phyloP scores from a whole-genome alignment of 2,888 invertebrate genomes.

The Lissocephala sabroskyi region DNA sequence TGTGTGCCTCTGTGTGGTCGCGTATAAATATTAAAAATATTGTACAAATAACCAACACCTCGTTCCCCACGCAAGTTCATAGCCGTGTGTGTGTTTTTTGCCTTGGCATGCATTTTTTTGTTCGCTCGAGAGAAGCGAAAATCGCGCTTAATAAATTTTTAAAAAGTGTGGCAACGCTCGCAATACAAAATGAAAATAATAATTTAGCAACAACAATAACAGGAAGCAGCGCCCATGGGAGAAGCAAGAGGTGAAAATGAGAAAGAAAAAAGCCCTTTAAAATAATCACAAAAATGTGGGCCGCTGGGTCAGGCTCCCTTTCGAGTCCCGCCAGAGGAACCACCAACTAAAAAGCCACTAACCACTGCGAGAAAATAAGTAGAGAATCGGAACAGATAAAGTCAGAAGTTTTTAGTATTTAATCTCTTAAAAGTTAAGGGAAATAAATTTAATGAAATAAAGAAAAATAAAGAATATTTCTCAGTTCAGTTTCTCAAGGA shows the following conservation, averaged over 20 bases:
- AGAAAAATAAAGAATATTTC: too few relatives aligned
- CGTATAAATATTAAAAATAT: constrained; percentile 64
- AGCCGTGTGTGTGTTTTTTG: constrained; percentile 8
- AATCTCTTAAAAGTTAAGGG: too few relatives aligned
- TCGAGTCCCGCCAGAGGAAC: too few relatives aligned
- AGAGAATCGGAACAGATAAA: too few relatives aligned
- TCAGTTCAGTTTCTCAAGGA: too few relatives aligned
- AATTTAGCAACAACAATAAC: constrained; percentile 27
- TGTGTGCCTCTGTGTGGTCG: constrained; percentile 60
- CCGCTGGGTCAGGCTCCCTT: too few relatives aligned
- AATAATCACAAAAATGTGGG: constrained; percentile 54
- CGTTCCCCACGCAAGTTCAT: constrained; percentile 19
- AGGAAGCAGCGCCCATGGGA: constrained; percentile 5
- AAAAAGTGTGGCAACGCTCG: constrained; percentile 50
- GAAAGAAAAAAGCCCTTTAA: constrained; percentile 18
- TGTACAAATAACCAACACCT: constrained; percentile 39
- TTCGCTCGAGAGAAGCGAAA: constrained; percentile 31
- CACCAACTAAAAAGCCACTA: too few relatives aligned
- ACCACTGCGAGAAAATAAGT: too few relatives aligned
- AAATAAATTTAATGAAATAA: too few relatives aligned
- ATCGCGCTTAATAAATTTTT: constrained; percentile 56
- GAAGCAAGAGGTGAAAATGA: constrained; percentile 10
- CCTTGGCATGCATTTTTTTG: constrained; percentile 4
- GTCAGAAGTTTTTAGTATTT: too few relatives aligned
- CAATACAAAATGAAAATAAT: constrained; percentile 46